These are phyloP conservation scores for Scrobipalpa costella DNA, from an alignment of 2,888 invertebrate genomes.

Conservation along the genomic window DNA sequence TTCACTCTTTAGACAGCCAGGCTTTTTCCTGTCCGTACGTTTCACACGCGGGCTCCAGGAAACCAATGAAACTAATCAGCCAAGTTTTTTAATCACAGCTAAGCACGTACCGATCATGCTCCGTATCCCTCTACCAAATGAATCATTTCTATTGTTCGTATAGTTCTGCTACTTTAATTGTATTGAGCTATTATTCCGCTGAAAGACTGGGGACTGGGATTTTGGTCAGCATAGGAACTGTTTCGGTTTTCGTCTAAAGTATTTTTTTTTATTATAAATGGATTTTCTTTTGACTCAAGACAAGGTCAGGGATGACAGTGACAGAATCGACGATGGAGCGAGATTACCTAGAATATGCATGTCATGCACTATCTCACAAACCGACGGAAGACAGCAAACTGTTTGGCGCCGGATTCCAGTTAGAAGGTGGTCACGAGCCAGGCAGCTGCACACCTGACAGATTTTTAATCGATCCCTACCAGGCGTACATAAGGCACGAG, in stretches of 20 bases:
- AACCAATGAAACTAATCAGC: slow-evolving; percentile 48
- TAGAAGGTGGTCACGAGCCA: no score
- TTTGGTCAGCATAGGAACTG: not conserved
- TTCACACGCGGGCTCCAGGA: not conserved
- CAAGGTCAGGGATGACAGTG: no score
- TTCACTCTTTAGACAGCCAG: not conserved
- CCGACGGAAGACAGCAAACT: no score
- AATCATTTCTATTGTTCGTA: slow-evolving; percentile 45
- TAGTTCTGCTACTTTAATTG: slow-evolving; percentile 9
- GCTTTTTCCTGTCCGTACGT: not conserved
- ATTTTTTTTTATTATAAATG: no score
- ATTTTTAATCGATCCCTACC: not conserved
- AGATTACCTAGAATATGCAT: no score
- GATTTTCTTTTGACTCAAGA: no score
- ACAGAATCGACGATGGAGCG: no score
- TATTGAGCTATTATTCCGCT: slow-evolving; percentile 2
- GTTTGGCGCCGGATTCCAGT: no score
- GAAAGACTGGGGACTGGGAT: not conserved
- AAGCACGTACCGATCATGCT: slow-evolving; percentile 34
- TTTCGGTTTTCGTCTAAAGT: no score
- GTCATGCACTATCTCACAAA: no score
- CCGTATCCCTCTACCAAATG: slow-evolving; percentile 39
- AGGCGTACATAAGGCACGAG: not conserved
- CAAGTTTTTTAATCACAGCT: slow-evolving; percentile 60
- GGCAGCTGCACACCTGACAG: no score